Base-by-base conservation (phyloP, 2,797 vertebrate species). In the Synaphobranchus kaupii region DNA sequence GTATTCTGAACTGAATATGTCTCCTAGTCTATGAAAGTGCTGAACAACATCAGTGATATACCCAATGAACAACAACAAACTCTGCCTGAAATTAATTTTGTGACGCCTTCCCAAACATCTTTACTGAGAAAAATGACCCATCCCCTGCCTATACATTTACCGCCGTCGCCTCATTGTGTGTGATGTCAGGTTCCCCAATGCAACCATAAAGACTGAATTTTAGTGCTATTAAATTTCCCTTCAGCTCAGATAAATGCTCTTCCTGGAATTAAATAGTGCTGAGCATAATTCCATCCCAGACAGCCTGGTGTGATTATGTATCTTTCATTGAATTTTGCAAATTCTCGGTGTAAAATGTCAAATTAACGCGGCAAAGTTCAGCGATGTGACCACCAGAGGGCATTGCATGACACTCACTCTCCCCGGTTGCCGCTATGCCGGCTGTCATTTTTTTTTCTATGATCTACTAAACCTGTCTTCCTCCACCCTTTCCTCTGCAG, bases 381-480 rank as follows among this genome's bases (percentile, higher is more conserved):
- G 28, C 12, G 85, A 7, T 54, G 4, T 39, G 63, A 54, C 90
- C 95, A 94, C 90, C 90, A 95, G 95, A 94, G 92, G 93, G 92
- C 39, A 84, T 81, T 88, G 85, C 73, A 0, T 47, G 52, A 54
- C 87, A 76, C 63, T 52, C 25, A 80, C 90, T 88, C 31, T 13
- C 68, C 31, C 13, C 12, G 34, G 4, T 73, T 78, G 73, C 8
- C n/a, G 10, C 34, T 17, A 12, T 3, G 4, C 73, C 73, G 1
- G 3, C 17, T 78, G 17, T 44, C 5, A 25, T 47, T 34, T 80
- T 80, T 39, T 15, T 48, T 6, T 10, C n/a, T 2, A 15, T 2
- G 7, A 44, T 80, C 76, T 47, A 47, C 34, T 6, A 1, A 44
- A 47, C 34, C 8, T 80, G 34, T 47, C 76, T 80, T 20, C 34